Conservation (phyloP, 2,888 invertebrate genomes). For the Ectemnius cavifrons region DNA sequence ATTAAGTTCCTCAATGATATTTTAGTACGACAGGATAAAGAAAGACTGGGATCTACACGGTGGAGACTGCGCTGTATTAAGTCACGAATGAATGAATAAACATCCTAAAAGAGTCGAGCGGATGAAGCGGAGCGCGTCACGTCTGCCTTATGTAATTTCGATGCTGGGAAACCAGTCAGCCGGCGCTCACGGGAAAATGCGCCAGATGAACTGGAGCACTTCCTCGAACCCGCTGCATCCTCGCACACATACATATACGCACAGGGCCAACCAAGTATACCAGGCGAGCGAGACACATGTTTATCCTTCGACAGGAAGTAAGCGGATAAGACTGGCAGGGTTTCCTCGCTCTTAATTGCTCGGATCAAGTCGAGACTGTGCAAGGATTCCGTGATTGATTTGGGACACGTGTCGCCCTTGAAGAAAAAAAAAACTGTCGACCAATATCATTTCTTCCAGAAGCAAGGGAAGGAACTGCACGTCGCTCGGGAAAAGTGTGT, state of each 20-base stretch:
- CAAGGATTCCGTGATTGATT: conserved; percentile 31
- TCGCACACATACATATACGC: not conserved
- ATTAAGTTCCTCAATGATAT: too few species aligned
- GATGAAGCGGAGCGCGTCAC: conserved; percentile 30
- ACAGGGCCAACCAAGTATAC: too few species aligned
- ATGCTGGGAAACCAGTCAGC: conserved; percentile 17
- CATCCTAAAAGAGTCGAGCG: conserved; percentile 15
- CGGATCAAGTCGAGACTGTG: conserved; percentile 12
- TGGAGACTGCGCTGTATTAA: not conserved
- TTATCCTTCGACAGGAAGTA: conserved; percentile 53
- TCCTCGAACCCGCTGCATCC: conserved; percentile 30
- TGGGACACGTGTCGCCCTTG: conserved; percentile 34
- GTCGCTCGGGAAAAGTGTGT: not conserved
- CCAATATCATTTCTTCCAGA: not conserved
- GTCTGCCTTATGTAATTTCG: conserved; percentile 53
- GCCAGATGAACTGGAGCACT: conserved; percentile 31
- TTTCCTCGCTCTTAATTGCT: conserved; percentile 43
- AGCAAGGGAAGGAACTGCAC: not conserved
- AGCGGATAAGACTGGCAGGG: conserved; percentile 27
- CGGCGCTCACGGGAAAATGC: conserved; percentile 28
- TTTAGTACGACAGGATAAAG: too few species aligned
- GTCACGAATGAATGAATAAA: conserved; percentile 16
- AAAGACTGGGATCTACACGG: not conserved
- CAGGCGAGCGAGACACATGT: conserved; percentile 41
- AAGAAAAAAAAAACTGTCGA: not conserved